phyloP scores from a whole-genome alignment of 2,113 vertebrate genomes.

The Aptenodytes patagonicus region DNA sequence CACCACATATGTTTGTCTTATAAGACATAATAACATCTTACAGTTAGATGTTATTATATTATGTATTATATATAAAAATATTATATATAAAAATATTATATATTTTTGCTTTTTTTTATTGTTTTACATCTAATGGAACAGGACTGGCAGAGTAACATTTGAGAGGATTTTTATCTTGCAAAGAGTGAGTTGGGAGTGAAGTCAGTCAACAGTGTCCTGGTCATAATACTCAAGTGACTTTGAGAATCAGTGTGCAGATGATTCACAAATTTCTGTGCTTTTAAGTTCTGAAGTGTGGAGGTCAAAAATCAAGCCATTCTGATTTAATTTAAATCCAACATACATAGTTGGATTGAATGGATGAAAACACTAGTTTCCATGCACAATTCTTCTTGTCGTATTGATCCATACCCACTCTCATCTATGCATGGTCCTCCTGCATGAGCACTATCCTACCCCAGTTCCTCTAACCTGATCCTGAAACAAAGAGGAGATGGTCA shows the following conservation, averaged over 20 bases:
- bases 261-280: background rate
- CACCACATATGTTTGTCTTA: background rate
- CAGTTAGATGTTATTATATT: background rate
- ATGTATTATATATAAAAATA: too few relatives aligned
- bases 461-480: background rate
- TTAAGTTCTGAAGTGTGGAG: background rate
- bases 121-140: background rate
- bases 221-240: background rate
- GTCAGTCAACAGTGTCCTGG: background rate
- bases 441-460: background rate
- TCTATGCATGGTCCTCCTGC: rapidly evolving
- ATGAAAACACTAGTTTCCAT: background rate
- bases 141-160: background rate
- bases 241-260: background rate
- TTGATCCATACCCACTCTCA: background rate
- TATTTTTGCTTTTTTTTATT: background rate
- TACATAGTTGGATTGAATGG: background rate
- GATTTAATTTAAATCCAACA: background rate
- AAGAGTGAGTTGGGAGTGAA: background rate
- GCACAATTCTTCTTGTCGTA: background rate
- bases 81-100: too few relatives aligned
- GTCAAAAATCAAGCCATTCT: background rate
- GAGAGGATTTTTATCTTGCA: background rate
- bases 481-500: background rate
- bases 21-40: too few relatives aligned